phyloP scores from a whole-genome alignment of 2,888 invertebrate genomes.

The Teleogryllus oceanicus region DNA sequence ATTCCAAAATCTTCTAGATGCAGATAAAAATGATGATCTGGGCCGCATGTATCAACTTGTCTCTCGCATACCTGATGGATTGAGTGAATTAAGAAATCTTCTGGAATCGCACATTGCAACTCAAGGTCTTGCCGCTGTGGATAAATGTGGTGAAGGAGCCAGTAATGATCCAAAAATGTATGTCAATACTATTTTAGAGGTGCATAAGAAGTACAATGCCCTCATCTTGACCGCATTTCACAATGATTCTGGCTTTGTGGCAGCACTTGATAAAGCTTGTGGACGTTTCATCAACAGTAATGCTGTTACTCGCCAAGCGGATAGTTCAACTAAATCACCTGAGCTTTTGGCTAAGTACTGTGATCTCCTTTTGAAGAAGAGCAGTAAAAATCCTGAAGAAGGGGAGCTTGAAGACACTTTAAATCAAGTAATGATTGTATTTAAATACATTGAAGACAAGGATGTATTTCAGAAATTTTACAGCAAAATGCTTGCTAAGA shows the following conservation, averaged over 20 bases:
- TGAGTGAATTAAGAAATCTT: slow-evolving; percentile 81
- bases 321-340: slow-evolving; percentile 82
- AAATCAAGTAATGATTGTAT: slow-evolving; percentile 99
- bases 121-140: slow-evolving; percentile 88
- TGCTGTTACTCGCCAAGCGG: slow-evolving; percentile 86
- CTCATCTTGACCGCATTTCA: slow-evolving; percentile 91
- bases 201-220: slow-evolving; percentile 96
- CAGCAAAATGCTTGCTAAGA: slow-evolving; percentile 97
- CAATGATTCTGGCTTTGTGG: slow-evolving; percentile 96
- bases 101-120: slow-evolving; percentile 91
- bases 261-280: slow-evolving; percentile 94
- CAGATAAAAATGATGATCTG: slow-evolving; percentile 91
- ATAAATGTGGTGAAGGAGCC: slow-evolving; percentile 90
- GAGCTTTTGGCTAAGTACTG: slow-evolving; percentile 97
- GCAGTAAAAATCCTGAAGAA: slow-evolving; percentile 98
- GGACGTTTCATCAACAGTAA: slow-evolving; percentile 97
- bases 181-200: slow-evolving; percentile 93
- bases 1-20: slow-evolving; percentile 87
- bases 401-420: slow-evolving; percentile 96
- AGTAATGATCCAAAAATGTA: slow-evolving; percentile 95
- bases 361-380: slow-evolving; percentile 93
- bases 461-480: slow-evolving; percentile 99
- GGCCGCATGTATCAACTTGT: slow-evolving; percentile 94
- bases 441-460: slow-evolving; percentile 99
- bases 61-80: slow-evolving; percentile 85